A percentile compares a stretch with the other conserved stretches of the same genome.
Evolutionary conservation across 2,113 vertebrate genomes (phyloP).

Genomic region (Furnarius figulus): DNA sequence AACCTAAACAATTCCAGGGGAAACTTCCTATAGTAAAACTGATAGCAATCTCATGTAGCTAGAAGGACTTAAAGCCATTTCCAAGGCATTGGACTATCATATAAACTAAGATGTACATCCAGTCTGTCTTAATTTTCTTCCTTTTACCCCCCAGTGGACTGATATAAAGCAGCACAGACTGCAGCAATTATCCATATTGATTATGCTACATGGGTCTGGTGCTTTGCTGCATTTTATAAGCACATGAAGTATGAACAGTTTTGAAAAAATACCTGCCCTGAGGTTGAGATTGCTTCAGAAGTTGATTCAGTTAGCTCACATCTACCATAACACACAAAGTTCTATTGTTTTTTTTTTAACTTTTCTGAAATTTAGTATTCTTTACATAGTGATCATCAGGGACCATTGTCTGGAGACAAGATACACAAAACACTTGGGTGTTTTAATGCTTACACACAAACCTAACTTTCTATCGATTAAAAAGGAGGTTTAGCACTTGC

Average conservation of each 20-base stretch:
- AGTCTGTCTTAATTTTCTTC: not conserved
- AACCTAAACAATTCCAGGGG: not conserved
- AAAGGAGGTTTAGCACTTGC: not conserved
- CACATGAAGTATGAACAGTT: not conserved
- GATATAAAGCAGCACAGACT: not conserved
- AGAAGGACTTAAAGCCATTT: not conserved
- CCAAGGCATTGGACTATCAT: not conserved
- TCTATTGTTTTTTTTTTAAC: not conserved
- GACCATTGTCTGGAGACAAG: not conserved
- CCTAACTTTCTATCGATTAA: not conserved
- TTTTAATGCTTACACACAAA: not conserved
- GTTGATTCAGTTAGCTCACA: not conserved
- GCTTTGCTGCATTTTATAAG: not conserved
- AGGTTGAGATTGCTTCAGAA: not conserved
- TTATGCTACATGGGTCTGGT: not conserved
- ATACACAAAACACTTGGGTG: not conserved
- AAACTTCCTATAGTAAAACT: not conserved
- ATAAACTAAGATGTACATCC: not conserved
- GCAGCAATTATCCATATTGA: not conserved
- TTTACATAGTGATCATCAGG: not conserved
- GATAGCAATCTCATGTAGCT: not conserved
- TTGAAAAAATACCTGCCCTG: not conserved
- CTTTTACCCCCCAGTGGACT: fast-evolving
- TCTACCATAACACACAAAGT: not conserved
- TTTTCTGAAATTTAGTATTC: not conserved